Conservation (phyloP, 2,888 invertebrate species). For the Drosophila anomalipes region DNA sequence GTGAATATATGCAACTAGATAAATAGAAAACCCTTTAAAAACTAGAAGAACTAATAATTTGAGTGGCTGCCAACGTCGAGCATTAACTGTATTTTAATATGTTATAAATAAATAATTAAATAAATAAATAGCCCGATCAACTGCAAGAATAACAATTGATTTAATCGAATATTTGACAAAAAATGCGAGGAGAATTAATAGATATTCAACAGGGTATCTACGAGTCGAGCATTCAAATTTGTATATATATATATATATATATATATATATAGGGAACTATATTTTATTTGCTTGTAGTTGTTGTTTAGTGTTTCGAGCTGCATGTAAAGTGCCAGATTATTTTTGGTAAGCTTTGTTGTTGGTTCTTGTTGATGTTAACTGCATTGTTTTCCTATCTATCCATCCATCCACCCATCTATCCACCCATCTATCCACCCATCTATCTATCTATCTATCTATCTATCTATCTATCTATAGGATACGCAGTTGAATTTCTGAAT, state of each 20-base stretch:
- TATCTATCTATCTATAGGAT: neutral
- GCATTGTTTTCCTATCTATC: neutral
- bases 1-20: neutral
- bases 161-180: neutral
- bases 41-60: neutral
- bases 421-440: neutral
- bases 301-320: neutral
- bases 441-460: neutral
- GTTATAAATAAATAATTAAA: neutral
- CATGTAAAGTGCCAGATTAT: neutral
- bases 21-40: neutral
- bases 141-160: neutral
- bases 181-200: no score
- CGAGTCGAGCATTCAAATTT: neutral
- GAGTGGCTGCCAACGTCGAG: neutral
- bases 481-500: no score
- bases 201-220: neutral
- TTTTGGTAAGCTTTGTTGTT: conserved; percentile 1
- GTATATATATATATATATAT: no score
- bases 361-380: conserved; percentile 1
- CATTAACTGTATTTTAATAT: neutral
- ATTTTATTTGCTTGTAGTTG: neutral
- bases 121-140: neutral
- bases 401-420: neutral
- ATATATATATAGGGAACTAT: fast-evolving